Conservation (phyloP, 2,113 vertebrate genomes). For the Chloebia gouldiae region DNA sequence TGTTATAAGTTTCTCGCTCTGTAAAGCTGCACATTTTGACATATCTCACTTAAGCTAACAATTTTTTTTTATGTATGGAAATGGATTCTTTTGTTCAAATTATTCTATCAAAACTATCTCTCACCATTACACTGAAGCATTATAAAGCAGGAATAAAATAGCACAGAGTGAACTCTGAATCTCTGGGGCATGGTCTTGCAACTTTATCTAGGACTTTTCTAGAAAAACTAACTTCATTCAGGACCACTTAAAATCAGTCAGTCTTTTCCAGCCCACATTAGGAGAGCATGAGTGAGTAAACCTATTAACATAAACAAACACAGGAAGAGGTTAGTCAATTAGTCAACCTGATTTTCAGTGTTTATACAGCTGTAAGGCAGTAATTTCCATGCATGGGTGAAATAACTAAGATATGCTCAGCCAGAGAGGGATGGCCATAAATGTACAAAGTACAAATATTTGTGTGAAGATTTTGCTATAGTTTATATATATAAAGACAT, state of each 20-base stretch:
- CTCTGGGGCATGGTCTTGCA: background rate
- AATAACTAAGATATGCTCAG: background rate
- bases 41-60: background rate
- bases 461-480: background rate
- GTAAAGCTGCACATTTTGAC: background rate
- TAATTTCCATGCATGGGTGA: background rate
- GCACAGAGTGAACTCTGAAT: background rate
- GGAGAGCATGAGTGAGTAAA: background rate
- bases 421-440: background rate
- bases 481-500: background rate
- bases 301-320: slow-evolving; percentile 19
- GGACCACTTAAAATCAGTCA: background rate
- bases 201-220: background rate
- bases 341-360: slow-evolving; percentile 1
- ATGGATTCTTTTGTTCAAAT: background rate
- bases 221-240: background rate
- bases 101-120: background rate
- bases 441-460: background rate
- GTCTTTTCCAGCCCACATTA: background rate
- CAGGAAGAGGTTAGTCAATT: background rate
- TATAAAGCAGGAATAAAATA: background rate
- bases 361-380: slow-evolving; percentile 24
- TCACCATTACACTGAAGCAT: background rate
- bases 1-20: background rate
- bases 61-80: background rate